Evolutionary conservation across 2,888 invertebrate species (phyloP).

Genomic region (Idaea straminata): DNA sequence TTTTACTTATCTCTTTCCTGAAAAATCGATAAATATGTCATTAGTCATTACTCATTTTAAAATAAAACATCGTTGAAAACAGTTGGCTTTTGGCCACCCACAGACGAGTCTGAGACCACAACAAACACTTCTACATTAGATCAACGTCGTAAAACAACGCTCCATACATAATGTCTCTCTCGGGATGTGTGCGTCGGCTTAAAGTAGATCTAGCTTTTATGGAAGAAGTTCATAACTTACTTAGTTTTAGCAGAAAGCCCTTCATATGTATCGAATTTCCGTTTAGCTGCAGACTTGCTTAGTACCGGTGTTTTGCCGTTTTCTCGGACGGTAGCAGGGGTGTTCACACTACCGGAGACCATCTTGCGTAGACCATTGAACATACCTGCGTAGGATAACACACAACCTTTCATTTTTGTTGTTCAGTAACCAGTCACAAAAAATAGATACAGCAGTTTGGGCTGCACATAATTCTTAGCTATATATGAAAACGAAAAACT

Average conservation of each 20-base stretch:
- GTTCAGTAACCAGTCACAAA: neutral
- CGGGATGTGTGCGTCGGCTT: neutral
- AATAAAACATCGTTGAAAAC: no score
- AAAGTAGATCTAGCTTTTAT: neutral
- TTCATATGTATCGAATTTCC: conserved; percentile 80
- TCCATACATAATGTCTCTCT: no score
- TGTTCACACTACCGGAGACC: conserved; percentile 83
- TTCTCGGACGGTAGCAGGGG: conserved; percentile 68
- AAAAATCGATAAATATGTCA: conserved; percentile 36
- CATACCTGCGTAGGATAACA: conserved; percentile 79
- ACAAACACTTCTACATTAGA: conserved; percentile 6
- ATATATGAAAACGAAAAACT: no score
- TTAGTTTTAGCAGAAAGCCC: conserved; percentile 85
- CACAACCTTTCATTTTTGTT: neutral
- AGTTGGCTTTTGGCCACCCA: no score
- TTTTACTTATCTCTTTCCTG: conserved; percentile 83
- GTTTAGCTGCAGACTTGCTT: conserved; percentile 82
- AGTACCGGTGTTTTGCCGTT: conserved; percentile 78
- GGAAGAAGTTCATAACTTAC: conserved; percentile 56
- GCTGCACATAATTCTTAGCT: no score
- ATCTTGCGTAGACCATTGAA: conserved; percentile 88
- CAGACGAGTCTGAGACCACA: no score
- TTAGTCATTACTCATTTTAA: no score
- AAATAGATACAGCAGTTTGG: neutral
- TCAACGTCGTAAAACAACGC: no score